Base-by-base conservation (phyloP, 2,888 invertebrate genomes). In the Scrobipalpa atriplicella region DNA sequence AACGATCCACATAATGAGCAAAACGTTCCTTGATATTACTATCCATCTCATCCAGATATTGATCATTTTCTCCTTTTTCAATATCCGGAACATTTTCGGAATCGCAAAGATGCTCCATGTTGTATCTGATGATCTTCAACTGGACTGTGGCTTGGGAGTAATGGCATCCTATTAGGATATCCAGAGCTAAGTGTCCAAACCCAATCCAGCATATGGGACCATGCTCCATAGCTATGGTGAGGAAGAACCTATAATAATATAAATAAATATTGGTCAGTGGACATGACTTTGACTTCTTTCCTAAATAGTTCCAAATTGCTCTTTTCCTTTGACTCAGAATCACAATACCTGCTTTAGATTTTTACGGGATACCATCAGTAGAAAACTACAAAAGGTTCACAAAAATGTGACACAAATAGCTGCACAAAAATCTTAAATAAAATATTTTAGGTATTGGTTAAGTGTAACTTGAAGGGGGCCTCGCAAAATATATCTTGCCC, bases 81-180 rank as follows among this genome's bases (percentile, higher is more conserved):
- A 41, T 19, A 19, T 41, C 29, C 11, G 18, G 21, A 19, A 9
- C 21, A 5, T 62, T 19, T 19, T 29, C n/a, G 0, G 62, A 43
- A 39, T 77, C 74, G 66, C 78, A 72, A 58, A 82, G 67, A 68
- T 75, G 70, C 62, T 75, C 71, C 39, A 85, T 69, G 67, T 82
- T 80, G 52, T 77, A 65, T 68, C 82, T 81, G 7, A 85, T 73
- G 21, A 85, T 78, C 69, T 80, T 80, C 58, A 85, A 43, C 69
- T 85, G 85, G 1, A 76, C 72, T 64, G 74, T 76, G 13, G 78
- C 77, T 64, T 84, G 83, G 3, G 80, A 73, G 66, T 79, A 85
- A 68, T 80, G 82, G 1, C 78, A 73, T 2, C 74, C 73, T 2
- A 83, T 67, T 1, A 79, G 65, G 39, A 73, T 72, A 62, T 86